phyloP scores from a whole-genome alignment of 2,888 invertebrate species.

The Phaonia tiefii region DNA sequence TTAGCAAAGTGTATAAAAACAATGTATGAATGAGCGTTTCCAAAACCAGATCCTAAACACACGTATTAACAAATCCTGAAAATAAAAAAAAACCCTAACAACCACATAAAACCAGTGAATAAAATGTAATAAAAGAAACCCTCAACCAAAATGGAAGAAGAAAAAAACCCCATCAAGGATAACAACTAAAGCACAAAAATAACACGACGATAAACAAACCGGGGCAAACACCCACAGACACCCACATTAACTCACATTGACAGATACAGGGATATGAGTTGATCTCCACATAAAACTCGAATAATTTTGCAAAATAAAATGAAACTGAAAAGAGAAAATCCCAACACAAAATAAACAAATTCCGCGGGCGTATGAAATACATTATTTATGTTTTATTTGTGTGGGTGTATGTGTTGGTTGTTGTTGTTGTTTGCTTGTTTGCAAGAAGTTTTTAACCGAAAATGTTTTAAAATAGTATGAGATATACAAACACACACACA shows the following conservation, averaged over 20 bases:
- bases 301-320: neutral
- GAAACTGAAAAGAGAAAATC: slow-evolving; percentile 39
- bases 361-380: slow-evolving; percentile 67
- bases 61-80: slow-evolving; percentile 1
- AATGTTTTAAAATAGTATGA: slow-evolving; percentile 15
- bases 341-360: slow-evolving; percentile 62
- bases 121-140: slow-evolving; percentile 33
- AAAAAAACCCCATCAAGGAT: neutral
- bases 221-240: neutral
- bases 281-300: slow-evolving; percentile 11
- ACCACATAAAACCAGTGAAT: slow-evolving; percentile 30
- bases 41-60: neutral
- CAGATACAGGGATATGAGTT: neutral
- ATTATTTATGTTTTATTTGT: slow-evolving; percentile 65
- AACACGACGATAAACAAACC: slow-evolving; percentile 18
- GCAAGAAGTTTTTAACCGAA: slow-evolving; percentile 1
- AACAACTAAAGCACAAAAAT: slow-evolving; percentile 23
- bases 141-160: too few species aligned
- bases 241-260: neutral
- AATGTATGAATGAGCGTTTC: neutral
- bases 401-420: slow-evolving; percentile 27
- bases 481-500: slow-evolving; percentile 11
- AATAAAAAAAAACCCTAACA: neutral
- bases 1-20: slow-evolving; percentile 8
- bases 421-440: neutral